Conservation (phyloP, 2,113 vertebrate species). For the Apaloderma vittatum region DNA sequence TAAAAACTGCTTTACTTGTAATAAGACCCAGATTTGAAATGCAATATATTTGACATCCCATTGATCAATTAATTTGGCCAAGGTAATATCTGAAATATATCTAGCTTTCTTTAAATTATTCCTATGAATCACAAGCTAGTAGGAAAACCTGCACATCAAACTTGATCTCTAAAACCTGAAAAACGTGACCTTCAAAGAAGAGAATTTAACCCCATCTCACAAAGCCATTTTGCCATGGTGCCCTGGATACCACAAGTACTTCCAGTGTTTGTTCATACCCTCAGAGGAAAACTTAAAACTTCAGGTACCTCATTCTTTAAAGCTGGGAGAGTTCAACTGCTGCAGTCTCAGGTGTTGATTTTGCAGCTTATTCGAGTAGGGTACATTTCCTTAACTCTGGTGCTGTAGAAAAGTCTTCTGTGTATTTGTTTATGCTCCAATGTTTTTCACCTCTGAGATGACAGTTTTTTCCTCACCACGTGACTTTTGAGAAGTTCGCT, state of each 20-base stretch:
- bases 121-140: neutral
- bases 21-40: neutral
- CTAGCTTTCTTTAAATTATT: neutral
- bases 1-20: neutral
- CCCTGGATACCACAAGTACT: rapidly evolving
- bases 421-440: neutral
- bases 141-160: neutral
- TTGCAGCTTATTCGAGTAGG: neutral
- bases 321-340: neutral
- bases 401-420: neutral
- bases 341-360: neutral
- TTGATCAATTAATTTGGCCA: neutral
- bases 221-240: neutral
- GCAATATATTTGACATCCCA: neutral
- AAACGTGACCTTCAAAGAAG: neutral
- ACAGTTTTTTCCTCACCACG: neutral
- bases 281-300: neutral
- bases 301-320: neutral
- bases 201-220: neutral
- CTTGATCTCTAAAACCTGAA: neutral
- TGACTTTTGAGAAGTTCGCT: neutral
- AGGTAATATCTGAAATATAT: neutral
- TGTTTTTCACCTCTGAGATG: neutral
- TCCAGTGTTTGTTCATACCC: neutral
- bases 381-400: neutral